These are phyloP conservation scores for Pyralis farinalis DNA, from an alignment of 2,888 invertebrate genomes.

Conservation along the genomic window DNA sequence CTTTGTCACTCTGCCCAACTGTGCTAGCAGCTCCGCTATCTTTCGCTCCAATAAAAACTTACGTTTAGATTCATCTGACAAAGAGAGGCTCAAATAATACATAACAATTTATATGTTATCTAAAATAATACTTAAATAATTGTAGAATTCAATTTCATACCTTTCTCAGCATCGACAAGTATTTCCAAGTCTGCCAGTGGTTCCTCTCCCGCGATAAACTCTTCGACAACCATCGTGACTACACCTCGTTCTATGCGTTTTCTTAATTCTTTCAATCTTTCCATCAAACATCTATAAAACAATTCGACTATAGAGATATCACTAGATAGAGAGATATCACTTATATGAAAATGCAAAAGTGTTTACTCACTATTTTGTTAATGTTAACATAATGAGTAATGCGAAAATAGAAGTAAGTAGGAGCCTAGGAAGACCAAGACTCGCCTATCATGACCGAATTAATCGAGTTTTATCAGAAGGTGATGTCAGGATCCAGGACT, in stretches of 20 bases:
- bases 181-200: conserved; percentile 88
- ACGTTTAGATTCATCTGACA: conserved; percentile 88
- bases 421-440: too few relatives aligned
- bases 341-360: too few relatives aligned
- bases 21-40: conserved; percentile 91
- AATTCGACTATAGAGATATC: too few relatives aligned
- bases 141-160: conserved; percentile 26
- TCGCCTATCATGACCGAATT: too few relatives aligned
- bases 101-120: too few relatives aligned
- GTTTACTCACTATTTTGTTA: too few relatives aligned
- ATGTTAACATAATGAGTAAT: too few relatives aligned
- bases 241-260: conserved; percentile 94
- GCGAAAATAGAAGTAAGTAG: too few relatives aligned
- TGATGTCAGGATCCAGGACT: too few relatives aligned
- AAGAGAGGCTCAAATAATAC: too few relatives aligned
- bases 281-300: conserved; percentile 61
- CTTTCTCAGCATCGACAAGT: conserved; percentile 92
- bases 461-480: too few relatives aligned
- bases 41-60: conserved; percentile 94
- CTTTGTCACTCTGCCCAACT: conserved; percentile 91
- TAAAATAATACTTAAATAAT: not conserved
- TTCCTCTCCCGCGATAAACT: conserved; percentile 95
- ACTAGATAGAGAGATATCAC: too few relatives aligned
- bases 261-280: conserved; percentile 93
- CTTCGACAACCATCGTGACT: conserved; percentile 96